Conservation (phyloP, 2,113 vertebrate genomes). For the Lates calcarifer region DNA sequence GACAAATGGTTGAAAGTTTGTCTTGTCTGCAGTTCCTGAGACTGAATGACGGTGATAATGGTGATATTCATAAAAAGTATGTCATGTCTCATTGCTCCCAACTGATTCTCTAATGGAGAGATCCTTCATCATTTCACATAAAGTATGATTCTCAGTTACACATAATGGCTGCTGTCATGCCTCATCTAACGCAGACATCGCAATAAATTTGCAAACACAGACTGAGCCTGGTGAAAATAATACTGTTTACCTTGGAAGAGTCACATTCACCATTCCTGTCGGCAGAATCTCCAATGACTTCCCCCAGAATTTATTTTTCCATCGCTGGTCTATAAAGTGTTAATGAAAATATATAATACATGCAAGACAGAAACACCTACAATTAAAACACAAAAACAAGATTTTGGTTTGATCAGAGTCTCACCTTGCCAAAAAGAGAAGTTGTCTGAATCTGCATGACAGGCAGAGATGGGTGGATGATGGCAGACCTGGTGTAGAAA, state of each 20-base stretch:
- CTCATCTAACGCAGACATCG: background rate
- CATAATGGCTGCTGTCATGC: background rate
- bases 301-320: conserved; percentile 98
- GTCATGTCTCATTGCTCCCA: conserved; percentile 17
- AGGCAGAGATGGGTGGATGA: conserved; percentile 92
- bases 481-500: conserved; percentile 87
- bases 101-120: background rate
- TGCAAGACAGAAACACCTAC: background rate
- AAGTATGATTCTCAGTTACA: background rate
- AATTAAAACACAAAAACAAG: background rate
- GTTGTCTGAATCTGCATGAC: conserved; percentile 91
- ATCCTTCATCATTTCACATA: background rate
- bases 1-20: background rate
- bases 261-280: conserved; percentile 90
- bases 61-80: background rate
- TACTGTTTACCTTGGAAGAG: conserved; percentile 85
- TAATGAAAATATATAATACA: background rate
- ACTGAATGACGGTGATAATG: background rate
- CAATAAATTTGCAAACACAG: background rate
- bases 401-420: background rate
- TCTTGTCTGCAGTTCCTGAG: background rate
- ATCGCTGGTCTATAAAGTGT: conserved; percentile 88
- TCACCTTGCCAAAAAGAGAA: conserved; percentile 95
- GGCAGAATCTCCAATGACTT: conserved; percentile 95
- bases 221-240: background rate